Evolutionary conservation across 2,113 vertebrate genomes (phyloP).

Genomic region (Electrona antarctica): DNA sequence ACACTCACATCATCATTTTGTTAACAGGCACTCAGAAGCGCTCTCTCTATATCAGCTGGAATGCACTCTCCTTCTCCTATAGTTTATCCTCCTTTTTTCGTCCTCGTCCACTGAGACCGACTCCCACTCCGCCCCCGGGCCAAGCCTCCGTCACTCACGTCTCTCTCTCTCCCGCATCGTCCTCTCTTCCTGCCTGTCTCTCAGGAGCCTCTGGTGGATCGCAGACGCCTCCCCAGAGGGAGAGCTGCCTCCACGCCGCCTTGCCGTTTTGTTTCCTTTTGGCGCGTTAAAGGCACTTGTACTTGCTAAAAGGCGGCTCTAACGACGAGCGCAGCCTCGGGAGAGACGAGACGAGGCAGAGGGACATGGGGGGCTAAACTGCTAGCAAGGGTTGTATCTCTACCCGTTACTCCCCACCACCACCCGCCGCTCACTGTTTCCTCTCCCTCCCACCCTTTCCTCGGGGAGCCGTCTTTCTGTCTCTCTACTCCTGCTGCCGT

Average conservation of each 20-base stretch:
- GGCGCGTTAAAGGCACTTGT: slow-evolving; percentile 66
- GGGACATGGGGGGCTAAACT: slow-evolving; percentile 48
- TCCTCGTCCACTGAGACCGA: slow-evolving; percentile 47
- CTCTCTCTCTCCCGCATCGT: slow-evolving; percentile 17
- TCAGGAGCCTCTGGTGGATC: slow-evolving; percentile 62
- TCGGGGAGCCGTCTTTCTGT: slow-evolving; percentile 40
- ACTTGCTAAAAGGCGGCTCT: slow-evolving; percentile 68
- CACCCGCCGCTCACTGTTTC: slow-evolving; percentile 7
- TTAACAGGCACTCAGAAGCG: slow-evolving; percentile 32
- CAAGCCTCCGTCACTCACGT: slow-evolving; percentile 48
- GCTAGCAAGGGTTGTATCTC: slow-evolving; percentile 42
- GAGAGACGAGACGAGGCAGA: slow-evolving; percentile 55
- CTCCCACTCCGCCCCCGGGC: slow-evolving; percentile 52
- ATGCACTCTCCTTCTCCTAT: slow-evolving; percentile 16
- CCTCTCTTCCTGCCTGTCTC: slow-evolving; percentile 56
- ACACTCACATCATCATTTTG: no score
- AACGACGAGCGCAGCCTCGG: slow-evolving; percentile 54
- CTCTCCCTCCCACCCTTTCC: slow-evolving; percentile 46
- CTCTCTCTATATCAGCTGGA: slow-evolving; percentile 23
- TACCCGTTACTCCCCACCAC: slow-evolving; percentile 18
- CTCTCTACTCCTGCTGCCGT: slow-evolving; percentile 50
- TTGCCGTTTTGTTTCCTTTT: slow-evolving; percentile 49
- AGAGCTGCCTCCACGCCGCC: slow-evolving; percentile 32
- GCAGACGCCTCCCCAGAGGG: slow-evolving; percentile 61
- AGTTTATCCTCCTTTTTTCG: slow-evolving; percentile 33